These are phyloP conservation scores for Medauroidea extradentata DNA, from an alignment of 1,140 invertebrate species.

Conservation along the genomic window DNA sequence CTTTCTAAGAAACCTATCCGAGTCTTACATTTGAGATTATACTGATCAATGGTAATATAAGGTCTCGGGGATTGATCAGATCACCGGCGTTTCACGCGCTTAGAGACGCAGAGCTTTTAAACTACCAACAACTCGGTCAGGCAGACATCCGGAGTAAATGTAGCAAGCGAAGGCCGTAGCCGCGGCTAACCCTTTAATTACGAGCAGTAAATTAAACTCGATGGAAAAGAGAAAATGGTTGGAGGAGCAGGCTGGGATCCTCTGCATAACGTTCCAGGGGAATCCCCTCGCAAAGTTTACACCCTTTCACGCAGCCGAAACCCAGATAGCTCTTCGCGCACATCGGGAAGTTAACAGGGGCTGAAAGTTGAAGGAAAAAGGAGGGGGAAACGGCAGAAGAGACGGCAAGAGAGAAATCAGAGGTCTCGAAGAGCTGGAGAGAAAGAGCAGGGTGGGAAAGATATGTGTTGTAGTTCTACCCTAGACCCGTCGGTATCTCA, in stretches of 20 bases:
- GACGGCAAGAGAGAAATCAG: neutral
- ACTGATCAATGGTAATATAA: too few relatives aligned
- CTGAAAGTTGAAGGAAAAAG: conserved; percentile 18
- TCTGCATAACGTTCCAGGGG: too few relatives aligned
- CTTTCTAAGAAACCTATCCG: too few relatives aligned
- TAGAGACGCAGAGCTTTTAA: too few relatives aligned
- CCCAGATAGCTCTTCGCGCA: conserved; percentile 17
- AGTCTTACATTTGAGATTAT: too few relatives aligned
- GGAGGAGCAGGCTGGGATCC: too few relatives aligned
- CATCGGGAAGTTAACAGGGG: conserved; percentile 2
- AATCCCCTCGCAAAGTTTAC: conserved; percentile 18
- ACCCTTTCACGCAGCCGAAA: conserved; percentile 18
- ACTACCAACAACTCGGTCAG: too few relatives aligned
- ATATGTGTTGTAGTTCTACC: neutral
- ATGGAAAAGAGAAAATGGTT: too few relatives aligned
- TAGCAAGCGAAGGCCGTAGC: too few relatives aligned
- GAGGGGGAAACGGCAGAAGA: neutral
- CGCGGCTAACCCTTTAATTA: conserved; percentile 25
- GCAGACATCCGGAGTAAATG: too few relatives aligned
- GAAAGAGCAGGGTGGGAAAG: neutral
- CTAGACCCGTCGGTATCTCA: neutral
- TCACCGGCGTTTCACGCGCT: too few relatives aligned
- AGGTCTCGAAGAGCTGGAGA: neutral
- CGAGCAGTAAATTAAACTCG: conserved; percentile 20
- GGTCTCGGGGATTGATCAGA: too few relatives aligned